Conservation (phyloP, 2,888 invertebrate genomes). For the Nemotelus nigrinus region DNA sequence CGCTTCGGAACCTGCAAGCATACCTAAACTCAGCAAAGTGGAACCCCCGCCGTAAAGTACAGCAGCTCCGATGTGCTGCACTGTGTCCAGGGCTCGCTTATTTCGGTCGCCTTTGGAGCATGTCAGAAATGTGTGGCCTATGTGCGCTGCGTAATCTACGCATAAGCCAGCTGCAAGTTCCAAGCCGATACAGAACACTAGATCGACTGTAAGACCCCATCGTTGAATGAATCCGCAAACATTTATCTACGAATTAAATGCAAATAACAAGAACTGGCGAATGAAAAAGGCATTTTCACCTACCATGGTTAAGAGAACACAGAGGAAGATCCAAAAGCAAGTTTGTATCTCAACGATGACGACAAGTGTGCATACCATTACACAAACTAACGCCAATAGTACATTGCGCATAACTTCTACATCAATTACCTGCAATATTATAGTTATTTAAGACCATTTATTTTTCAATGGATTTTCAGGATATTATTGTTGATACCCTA, state of each 20-base stretch:
- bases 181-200: slow-evolving; percentile 82
- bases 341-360: slow-evolving; percentile 80
- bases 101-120: slow-evolving; percentile 67
- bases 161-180: slow-evolving; percentile 84
- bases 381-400: slow-evolving; percentile 77
- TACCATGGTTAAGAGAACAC: slow-evolving; percentile 77
- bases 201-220: slow-evolving; percentile 85
- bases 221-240: slow-evolving; percentile 82
- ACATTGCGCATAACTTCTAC: slow-evolving; percentile 81
- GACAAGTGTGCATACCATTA: slow-evolving; percentile 80
- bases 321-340: slow-evolving; percentile 81
- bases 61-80: slow-evolving; percentile 79
- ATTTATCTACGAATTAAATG: slow-evolving; percentile 65
- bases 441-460: too few relatives aligned
- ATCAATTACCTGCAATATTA: slow-evolving; percentile 68
- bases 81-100: slow-evolving; percentile 72
- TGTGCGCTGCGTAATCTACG: slow-evolving; percentile 85
- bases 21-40: slow-evolving; percentile 76
- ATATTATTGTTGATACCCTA: too few relatives aligned
- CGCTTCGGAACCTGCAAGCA: slow-evolving; percentile 76
- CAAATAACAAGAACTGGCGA: slow-evolving; percentile 20
- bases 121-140: slow-evolving; percentile 82
- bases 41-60: slow-evolving; percentile 82
- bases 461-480: too few relatives aligned
- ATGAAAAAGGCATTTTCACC: slow-evolving; percentile 42